phyloP scores from a whole-genome alignment of 2,888 invertebrate species.

The Rhopalosiphum nymphaeae region DNA sequence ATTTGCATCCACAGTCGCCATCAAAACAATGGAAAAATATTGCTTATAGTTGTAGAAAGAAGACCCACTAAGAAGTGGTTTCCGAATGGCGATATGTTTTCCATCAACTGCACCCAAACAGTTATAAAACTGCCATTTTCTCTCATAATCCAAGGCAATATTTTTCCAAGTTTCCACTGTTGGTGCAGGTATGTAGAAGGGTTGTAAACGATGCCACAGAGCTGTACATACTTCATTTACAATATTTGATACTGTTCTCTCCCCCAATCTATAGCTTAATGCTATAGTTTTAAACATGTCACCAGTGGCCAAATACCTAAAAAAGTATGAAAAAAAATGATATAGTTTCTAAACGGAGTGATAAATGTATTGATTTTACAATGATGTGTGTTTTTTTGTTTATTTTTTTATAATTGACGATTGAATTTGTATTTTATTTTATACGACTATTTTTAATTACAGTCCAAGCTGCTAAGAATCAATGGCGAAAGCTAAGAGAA shows the following conservation, averaged over 20 bases:
- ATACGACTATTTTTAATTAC: constrained; percentile 58
- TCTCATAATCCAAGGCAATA: constrained; percentile 68
- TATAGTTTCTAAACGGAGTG: constrained; percentile 27
- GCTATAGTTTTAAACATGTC: constrained; percentile 55
- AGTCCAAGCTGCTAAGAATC: constrained; percentile 65
- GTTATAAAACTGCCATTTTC: constrained; percentile 68
- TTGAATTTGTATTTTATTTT: constrained; percentile 42
- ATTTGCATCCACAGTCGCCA: constrained; percentile 68
- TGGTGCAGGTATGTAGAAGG: constrained; percentile 64
- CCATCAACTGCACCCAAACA: constrained; percentile 68
- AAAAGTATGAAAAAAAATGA: constrained; percentile 56
- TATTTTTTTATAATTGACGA: constrained; percentile 39
- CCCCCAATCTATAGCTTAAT: constrained; percentile 50
- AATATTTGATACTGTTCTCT: constrained; percentile 55
- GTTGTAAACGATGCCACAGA: constrained; percentile 41
- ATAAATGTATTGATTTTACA: too few species aligned
- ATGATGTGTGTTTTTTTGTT: too few species aligned
- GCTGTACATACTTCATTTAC: constrained; percentile 46
- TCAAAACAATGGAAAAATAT: constrained; percentile 68
- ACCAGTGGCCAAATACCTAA: constrained; percentile 47
- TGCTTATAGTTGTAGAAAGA: constrained; percentile 69
- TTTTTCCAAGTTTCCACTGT: constrained; percentile 67
- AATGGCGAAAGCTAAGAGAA: constrained; percentile 66
- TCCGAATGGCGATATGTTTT: constrained; percentile 68
- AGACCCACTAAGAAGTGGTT: constrained; percentile 68